Base-by-base conservation (phyloP, 2,888 invertebrate species). In the Nycteola revayana region DNA sequence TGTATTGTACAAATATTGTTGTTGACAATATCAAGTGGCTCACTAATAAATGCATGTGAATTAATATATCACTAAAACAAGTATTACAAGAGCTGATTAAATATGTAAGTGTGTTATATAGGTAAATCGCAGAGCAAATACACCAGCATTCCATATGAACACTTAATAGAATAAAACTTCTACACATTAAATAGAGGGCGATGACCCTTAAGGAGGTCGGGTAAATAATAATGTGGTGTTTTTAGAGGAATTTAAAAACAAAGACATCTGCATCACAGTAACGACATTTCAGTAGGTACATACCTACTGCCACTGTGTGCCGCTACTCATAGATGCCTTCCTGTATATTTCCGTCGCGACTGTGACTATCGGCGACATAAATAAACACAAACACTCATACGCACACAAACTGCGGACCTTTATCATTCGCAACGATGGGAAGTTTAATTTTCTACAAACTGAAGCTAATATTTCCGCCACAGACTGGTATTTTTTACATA, bases 401-500 rank as follows among this genome's bases (percentile, higher is more conserved):
- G 8, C 7, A 21, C 23, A 10, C 18, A 8, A 23, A 3, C 14
- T 11, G 36, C 23, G 28, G 10, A 32, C 18, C 18, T 10, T 10
- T 5, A 27, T 8, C 3, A 8, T 43, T 30, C 21, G 27, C 20
- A 37, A 18, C 27, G 2, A 26, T 28, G 10, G 28, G 1, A 18
- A 27, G 7, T 17, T 10, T 28, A 20, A 33, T 25, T 24, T 23
- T 27, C 24, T 33, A 39, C 36, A 28, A 40, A 42, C 43, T 34
- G 42, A 30, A 36, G 23, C 28, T 20, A 11, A 18, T 29, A 28
- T 42, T 30, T 37, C 33, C 40, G 40, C 31, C 38, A 45, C 35
- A 55, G 53, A 51, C 54, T 48, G 41, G 50, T 60, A 66, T 66
- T 77, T 75, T 81, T 84, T 83, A 83, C 74, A 83, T 83, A 84